Evolutionary conservation across 2,113 vertebrate genomes (phyloP), one percentile per base, ranked within the genome.

Genomic region (Nesoenas mayeri): DNA sequence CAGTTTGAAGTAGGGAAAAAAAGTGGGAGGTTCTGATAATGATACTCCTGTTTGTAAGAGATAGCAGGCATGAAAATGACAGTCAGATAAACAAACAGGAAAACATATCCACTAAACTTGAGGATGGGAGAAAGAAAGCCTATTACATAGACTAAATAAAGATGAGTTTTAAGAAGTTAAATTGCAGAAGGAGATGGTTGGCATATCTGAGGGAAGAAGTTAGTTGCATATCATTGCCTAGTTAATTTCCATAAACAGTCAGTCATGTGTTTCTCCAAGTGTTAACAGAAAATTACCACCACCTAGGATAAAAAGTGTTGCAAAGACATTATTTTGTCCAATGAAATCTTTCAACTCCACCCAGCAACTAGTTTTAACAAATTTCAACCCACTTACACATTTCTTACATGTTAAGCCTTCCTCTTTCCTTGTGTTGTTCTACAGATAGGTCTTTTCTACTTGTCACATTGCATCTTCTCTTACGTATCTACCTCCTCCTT

Each of bases 11-110:
- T 12, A 40, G 5, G 57, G 6, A 34, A 85, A 90, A 82, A 89
- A 81, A 84, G 48, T 42, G 65, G 53, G 66, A 87, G 62, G 54
- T 75, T 87, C 80, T 91, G 86, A 96, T 94, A 96, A 97, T 84
- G 75, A 92, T 54, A 62, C 73, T 82, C 48, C 11, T 97, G 96
- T 87, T 95, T 66, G 32, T 72, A 75, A 85, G 73, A 94, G 96
- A 97, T 97, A 96, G 16, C 73, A 87, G 50, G 20, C 77, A 89
- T 60, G 61, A 82, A 79, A 88, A 75, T 70, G 70, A 83, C 42
- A 51, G 75, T n/a, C 54, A 91, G 66, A 94, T 92, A 95, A 94
- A 95, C 81, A 91, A 95, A 85, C 0, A 62, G 61, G 50, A 91
- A 91, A 94, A 79, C 22, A 88, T n/a, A 83, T 57, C 47, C 79